These are phyloP conservation scores for Syrphus vitripennis DNA, from an alignment of 2,888 invertebrate genomes.

Conservation along the genomic window DNA sequence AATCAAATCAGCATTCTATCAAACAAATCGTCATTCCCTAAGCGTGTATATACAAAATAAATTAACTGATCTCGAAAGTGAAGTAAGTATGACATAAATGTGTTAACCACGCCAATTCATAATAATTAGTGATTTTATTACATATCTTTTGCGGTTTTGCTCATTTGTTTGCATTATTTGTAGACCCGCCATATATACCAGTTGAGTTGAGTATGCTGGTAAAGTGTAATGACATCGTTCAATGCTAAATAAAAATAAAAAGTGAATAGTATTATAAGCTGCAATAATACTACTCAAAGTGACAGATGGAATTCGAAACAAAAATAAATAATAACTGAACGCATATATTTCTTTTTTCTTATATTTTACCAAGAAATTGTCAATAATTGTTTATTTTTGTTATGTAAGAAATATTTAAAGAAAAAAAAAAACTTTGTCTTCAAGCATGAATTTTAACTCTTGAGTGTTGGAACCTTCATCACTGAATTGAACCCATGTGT, in stretches of 20 bases:
- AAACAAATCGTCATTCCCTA: slow-evolving; percentile 1
- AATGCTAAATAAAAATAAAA: slow-evolving; percentile 64
- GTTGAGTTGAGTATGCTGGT: slow-evolving; percentile 44
- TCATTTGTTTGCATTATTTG: slow-evolving; percentile 51
- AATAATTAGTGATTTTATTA: slow-evolving; percentile 69
- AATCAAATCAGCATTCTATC: not conserved
- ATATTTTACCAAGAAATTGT: not conserved
- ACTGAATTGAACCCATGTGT: slow-evolving; percentile 38
- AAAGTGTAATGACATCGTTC: slow-evolving; percentile 69
- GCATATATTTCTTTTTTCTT: not conserved
- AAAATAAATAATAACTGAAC: not conserved
- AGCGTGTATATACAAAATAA: not conserved
- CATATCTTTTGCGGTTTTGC: slow-evolving; percentile 29
- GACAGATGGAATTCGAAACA: slow-evolving; percentile 45
- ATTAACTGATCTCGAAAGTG: not conserved
- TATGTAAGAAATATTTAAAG: not conserved
- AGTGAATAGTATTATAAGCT: slow-evolving; percentile 26
- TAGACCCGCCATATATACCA: not conserved
- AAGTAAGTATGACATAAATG: slow-evolving; percentile 58
- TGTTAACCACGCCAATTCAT: slow-evolving; percentile 70
- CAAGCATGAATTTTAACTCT: slow-evolving; percentile 21
- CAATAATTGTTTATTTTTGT: slow-evolving; percentile 14
- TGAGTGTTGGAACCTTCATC: slow-evolving; percentile 51
- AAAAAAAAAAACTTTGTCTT: not conserved
- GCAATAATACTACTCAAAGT: slow-evolving; percentile 49